These are phyloP conservation scores for Pyrrhosoma nymphula DNA, from an alignment of 2,888 invertebrate genomes.

Conservation along the genomic window DNA sequence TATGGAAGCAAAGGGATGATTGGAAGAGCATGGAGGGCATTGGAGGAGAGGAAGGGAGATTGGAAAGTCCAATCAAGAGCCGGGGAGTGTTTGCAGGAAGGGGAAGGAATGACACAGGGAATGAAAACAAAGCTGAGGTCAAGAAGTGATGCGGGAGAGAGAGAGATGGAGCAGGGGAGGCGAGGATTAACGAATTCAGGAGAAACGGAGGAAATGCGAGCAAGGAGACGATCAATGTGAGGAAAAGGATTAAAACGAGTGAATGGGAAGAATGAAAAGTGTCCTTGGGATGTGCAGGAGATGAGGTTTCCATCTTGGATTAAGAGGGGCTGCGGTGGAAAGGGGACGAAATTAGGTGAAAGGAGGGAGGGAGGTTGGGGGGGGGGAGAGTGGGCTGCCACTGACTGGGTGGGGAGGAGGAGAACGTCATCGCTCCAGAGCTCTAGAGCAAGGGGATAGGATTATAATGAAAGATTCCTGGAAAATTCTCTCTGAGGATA, in stretches of 20 bases:
- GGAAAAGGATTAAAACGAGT: not conserved
- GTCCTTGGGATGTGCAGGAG: not conserved
- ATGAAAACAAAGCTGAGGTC: not conserved
- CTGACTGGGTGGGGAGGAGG: too few relatives aligned
- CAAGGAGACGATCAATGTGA: not conserved
- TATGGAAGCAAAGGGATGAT: not conserved
- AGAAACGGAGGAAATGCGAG: not conserved
- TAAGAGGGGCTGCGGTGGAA: not conserved
- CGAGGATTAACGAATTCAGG: slow-evolving; percentile 2
- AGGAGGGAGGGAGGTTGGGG: too few relatives aligned
- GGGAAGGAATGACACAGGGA: not conserved
- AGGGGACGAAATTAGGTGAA: not conserved
- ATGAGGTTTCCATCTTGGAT: not conserved
- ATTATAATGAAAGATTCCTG: too few relatives aligned
- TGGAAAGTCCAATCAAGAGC: not conserved
- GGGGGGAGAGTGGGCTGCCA: too few relatives aligned
- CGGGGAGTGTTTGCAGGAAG: not conserved
- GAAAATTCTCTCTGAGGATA: too few relatives aligned
- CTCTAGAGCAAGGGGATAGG: too few relatives aligned
- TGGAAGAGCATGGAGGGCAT: not conserved
- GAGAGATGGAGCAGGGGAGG: not conserved
- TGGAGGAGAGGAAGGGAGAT: not conserved
- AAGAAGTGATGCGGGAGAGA: not conserved
- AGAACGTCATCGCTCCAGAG: too few relatives aligned
- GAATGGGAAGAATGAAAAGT: not conserved